These are phyloP conservation scores for Sphenopsis melanotis DNA, from an alignment of 2,797 vertebrate species.

Conservation along the genomic window DNA sequence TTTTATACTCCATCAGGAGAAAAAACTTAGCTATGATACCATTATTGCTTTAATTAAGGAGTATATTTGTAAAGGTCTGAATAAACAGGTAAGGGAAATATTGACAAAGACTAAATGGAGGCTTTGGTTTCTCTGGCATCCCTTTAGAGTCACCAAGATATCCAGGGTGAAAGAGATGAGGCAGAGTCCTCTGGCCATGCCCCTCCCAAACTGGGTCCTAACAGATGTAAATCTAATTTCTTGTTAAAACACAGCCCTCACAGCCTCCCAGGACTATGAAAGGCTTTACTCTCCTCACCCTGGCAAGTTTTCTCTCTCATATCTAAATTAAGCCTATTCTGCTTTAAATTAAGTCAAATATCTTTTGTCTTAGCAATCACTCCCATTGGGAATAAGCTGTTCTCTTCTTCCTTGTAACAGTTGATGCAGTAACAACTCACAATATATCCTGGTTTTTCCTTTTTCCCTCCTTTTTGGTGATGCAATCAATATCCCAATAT, in stretches of 20 bases:
- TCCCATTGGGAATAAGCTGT: background rate
- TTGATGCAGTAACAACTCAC: background rate
- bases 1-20: background rate
- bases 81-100: background rate
- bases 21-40: background rate
- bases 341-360: background rate
- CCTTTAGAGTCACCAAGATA: background rate
- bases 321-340: background rate
- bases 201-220: background rate
- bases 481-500: background rate
- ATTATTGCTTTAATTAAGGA: background rate
- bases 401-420: background rate
- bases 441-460: background rate
- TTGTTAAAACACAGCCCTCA: background rate
- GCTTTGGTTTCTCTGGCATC: background rate
- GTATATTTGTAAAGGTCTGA: background rate
- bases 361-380: background rate
- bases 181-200: background rate
- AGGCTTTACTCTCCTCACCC: background rate
- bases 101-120: background rate
- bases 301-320: background rate
- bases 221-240: background rate
- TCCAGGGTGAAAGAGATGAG: background rate
- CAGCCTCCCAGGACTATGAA: background rate
- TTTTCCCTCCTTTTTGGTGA: background rate